Conservation (phyloP, 2,888 invertebrate species). For the Amblyteles armatorius region DNA sequence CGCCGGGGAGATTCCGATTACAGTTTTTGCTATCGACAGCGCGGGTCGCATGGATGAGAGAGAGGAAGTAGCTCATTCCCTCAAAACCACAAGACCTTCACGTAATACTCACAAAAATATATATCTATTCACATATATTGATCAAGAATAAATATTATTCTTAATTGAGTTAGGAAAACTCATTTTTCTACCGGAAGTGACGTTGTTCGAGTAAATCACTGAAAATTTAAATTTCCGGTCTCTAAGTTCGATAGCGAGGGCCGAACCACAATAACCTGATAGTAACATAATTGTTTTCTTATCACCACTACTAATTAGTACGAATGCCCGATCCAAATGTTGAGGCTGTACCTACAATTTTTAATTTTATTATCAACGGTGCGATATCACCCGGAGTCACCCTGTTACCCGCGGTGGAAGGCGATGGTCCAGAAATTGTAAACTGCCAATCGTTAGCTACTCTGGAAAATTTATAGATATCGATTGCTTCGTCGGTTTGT, state of each 20-base stretch:
- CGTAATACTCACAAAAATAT: background rate
- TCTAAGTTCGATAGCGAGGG: no score
- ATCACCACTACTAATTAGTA: no score
- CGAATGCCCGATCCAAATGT: no score
- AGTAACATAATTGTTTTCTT: no score
- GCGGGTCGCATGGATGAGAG: no score
- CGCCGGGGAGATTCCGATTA: background rate
- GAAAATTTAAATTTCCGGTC: no score
- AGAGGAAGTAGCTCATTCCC: no score
- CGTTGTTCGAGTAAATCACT: no score
- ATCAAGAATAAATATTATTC: background rate
- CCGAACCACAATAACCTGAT: no score
- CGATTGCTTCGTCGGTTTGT: conserved; percentile 29
- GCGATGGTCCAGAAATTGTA: background rate
- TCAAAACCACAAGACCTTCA: no score
- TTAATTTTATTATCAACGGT: background rate
- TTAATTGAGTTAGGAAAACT: background rate
- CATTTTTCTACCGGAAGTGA: no score
- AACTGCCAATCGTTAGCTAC: background rate
- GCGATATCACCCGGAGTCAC: background rate
- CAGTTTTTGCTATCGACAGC: background rate
- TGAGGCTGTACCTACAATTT: no score
- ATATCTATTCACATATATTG: background rate
- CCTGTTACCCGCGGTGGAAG: background rate
- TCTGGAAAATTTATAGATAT: background rate